These are phyloP conservation scores for Cliona cf. orientalis DNA, from an alignment of 37 sponge, comb jelly and placozoan species.

Conservation along the genomic window DNA sequence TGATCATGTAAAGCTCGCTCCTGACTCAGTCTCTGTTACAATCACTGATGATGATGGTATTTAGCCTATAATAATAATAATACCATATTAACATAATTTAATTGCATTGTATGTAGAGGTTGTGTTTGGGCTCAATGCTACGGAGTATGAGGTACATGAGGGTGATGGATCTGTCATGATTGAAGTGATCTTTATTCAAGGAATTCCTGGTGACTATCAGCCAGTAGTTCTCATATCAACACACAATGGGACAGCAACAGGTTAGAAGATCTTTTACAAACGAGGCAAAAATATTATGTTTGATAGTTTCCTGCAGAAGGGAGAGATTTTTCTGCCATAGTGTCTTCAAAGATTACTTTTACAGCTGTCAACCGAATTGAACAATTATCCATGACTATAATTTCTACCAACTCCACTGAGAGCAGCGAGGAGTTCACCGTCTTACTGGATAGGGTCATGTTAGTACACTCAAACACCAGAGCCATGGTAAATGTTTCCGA, in stretches of 20 bases:
- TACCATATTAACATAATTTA: no score
- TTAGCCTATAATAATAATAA: no score
- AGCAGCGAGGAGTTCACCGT: background rate
- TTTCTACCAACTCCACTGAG: no score
- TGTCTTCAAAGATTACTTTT: no score
- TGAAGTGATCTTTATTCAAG: background rate
- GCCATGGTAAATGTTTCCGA: background rate
- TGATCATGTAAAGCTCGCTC: no score
- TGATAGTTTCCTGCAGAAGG: background rate
- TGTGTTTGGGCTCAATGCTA: conserved; percentile 6
- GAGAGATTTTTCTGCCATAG: background rate
- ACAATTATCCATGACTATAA: no score
- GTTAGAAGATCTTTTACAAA: conserved; percentile 2
- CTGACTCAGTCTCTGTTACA: no score
- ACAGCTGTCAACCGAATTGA: no score
- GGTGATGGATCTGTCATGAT: background rate
- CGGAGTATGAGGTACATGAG: conserved; percentile 4
- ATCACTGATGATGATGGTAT: no score
- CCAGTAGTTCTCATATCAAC: background rate
- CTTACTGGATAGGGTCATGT: background rate
- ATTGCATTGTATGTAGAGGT: no score
- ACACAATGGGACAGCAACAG: conserved; percentile 8
- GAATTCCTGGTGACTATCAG: background rate
- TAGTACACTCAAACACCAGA: background rate
- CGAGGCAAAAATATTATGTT: background rate